Base-by-base conservation (phyloP, 2,797 vertebrate genomes). In the Avahi laniger region DNA sequence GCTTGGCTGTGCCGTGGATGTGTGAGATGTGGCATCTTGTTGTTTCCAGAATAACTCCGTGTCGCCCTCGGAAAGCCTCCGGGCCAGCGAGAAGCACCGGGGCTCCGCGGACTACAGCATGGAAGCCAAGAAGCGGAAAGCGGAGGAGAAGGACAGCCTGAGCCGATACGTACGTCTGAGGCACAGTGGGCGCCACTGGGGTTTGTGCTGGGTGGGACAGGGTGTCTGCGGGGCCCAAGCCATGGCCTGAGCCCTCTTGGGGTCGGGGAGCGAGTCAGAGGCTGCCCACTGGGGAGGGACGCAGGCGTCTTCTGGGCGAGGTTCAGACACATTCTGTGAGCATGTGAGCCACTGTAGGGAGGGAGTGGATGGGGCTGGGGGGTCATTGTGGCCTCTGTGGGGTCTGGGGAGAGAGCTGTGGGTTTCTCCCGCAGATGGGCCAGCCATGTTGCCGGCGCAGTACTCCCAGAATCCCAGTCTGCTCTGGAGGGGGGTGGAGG, bases 91-190 rank as follows among this genome's bases (percentile, higher is more conserved):
- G 98, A 99, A 99, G 97, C 99, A 99, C 98, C 98, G 99, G 46
- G 98, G 99, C 96, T 99, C 99, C 13, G 98, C 99, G 0, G 99
- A 99, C 90, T 99, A 99, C 81, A 97, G 99, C 95, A 98, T 99
- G 6, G 99, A 99, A 97, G 98, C 99, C 95, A 99, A 99, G 98
- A 99, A 99, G 97, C 98, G 99, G 97, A 99, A 99, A 98, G 99
- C 99, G 0, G 99, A 99, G 69, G 99, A 99, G 98, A 99, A 99
- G 97, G 99, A 99, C 98, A 99, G 98, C 98, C 98, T 99, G 99
- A 99, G 99, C 98, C 98, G 99, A 99, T 99, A 99, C 86, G 99
- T 99, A 98, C 98, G 99, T 98, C 43, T 0, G 14, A 4, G 59
- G 24, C 2, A 30, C 30, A 11, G 14, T 10, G 38, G 46, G 22